Evolutionary conservation across 1,140 invertebrate genomes (phyloP).

Genomic region (Cataglyphis hispanica): DNA sequence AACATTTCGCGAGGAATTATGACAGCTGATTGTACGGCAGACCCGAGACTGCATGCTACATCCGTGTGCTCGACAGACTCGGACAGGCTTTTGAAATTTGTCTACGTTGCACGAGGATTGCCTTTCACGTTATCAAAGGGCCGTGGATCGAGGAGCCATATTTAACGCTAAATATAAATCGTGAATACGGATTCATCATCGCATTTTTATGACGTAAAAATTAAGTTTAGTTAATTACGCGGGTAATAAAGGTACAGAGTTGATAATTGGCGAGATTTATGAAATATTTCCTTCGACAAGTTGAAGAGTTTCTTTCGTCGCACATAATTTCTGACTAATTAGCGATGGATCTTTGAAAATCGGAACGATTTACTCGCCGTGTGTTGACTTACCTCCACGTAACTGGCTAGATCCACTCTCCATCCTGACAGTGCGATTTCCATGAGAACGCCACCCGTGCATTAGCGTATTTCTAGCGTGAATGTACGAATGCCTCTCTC

Average conservation of each 20-base stretch:
- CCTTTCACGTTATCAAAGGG: not conserved
- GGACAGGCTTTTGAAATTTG: slow-evolving; percentile 17
- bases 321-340: slow-evolving; percentile 2
- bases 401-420: slow-evolving; percentile 21
- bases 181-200: not conserved
- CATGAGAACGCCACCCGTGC: slow-evolving; percentile 39
- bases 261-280: not conserved
- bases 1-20: slow-evolving; percentile 57
- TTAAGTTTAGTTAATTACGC: not conserved
- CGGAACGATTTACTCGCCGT: slow-evolving; percentile 2
- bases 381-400: not conserved
- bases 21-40: slow-evolving; percentile 19
- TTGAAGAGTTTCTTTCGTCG: not conserved
- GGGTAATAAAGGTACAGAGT: not conserved
- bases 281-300: not conserved
- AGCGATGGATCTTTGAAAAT: not conserved
- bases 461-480: slow-evolving; percentile 60
- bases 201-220: slow-evolving; percentile 8
- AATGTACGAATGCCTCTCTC: slow-evolving; percentile 10
- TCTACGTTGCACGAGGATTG: not conserved
- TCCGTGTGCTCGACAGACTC: not conserved
- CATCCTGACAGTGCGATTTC: slow-evolving; percentile 47
- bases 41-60: not conserved
- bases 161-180: slow-evolving; percentile 1
- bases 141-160: not conserved